Base-by-base conservation (phyloP, 2,888 invertebrate genomes). In the Eupeodes luniger region DNA sequence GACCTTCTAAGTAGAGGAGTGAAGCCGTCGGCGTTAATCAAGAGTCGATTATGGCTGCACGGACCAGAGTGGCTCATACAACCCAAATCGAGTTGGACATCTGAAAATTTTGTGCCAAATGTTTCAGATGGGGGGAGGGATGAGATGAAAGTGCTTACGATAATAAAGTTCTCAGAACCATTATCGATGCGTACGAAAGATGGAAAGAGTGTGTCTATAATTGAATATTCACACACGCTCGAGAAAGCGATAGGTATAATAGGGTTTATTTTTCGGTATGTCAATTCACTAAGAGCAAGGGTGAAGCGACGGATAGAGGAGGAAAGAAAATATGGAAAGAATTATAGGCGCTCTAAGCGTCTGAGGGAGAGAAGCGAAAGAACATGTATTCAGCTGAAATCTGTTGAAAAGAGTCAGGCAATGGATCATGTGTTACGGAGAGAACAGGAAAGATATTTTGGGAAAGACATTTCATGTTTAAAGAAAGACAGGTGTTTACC, bases 61-160 rank as follows among this genome's bases (percentile, higher is more conserved):
- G 61, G 61, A 4, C 61, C 61, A 14, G 16, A 61, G 11, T 61
- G 61, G 61, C 61, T 61, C 34, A 2, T 12, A 12, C 34, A 61
- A 34, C 36, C 61, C 14, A 34, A 14, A 34, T 36, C 61, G 4
- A 11, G 34, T 36, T 61, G 61, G 61, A 61, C 12, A 61, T 61
- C 36, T 61, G 61, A 61, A 61, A 12, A 61, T 61, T 61, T 61
- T 61, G 36, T 61, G 61, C 34, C 61, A 61, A 61, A 36, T 36
- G 61, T 12, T 47, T 47, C 47, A 47, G 47, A 47, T 47, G 47
- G 10, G 10, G 47, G 47, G 12, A 47, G 47, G 47, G 61, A 36
- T 36, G 61, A 36, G 61, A 61, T 61, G 61, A 61, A 14, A 36
- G 61, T 61, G 14, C 36, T 61, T 1, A 36, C 34, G 5, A 16